Percentiles rank a stretch among this genome's conserved stretches.
phyloP scores from a whole-genome alignment of 2,113 vertebrate species.

The Proterorhinus semilunaris region DNA sequence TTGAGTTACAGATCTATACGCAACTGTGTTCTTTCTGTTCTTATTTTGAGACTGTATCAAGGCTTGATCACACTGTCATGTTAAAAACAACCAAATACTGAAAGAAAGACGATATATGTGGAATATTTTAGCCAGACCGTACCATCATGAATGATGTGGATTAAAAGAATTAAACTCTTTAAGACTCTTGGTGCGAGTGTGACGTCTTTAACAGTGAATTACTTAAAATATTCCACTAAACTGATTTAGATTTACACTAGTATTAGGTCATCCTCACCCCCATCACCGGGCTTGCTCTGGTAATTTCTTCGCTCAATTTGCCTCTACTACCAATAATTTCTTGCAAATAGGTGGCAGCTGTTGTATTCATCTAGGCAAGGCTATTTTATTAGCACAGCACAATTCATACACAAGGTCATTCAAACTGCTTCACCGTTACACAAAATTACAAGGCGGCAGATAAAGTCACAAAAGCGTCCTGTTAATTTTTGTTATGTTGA shows the following conservation, averaged over 20 bases:
- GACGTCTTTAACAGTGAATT: background rate
- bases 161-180: slow-evolving; percentile 8
- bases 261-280: too few relatives aligned
- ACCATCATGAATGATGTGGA: background rate
- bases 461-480: too few relatives aligned
- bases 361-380: too few relatives aligned
- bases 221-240: background rate
- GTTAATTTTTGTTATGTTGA: too few relatives aligned
- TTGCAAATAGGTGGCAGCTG: too few relatives aligned
- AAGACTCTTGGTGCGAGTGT: background rate
- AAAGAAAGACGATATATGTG: background rate
- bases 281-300: too few relatives aligned
- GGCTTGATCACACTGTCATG: background rate
- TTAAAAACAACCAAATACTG: slow-evolving; percentile 5
- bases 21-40: background rate
- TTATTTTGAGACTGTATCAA: slow-evolving; percentile 4
- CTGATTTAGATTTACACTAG: background rate
- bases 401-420: too few relatives aligned
- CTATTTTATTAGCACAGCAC: too few relatives aligned
- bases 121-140: background rate
- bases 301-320: too few relatives aligned
- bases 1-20: background rate
- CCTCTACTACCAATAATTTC: too few relatives aligned
- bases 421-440: too few relatives aligned
- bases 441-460: too few relatives aligned